Base-by-base conservation (phyloP, 2,888 invertebrate genomes). In the Auanema freiburgensis region DNA sequence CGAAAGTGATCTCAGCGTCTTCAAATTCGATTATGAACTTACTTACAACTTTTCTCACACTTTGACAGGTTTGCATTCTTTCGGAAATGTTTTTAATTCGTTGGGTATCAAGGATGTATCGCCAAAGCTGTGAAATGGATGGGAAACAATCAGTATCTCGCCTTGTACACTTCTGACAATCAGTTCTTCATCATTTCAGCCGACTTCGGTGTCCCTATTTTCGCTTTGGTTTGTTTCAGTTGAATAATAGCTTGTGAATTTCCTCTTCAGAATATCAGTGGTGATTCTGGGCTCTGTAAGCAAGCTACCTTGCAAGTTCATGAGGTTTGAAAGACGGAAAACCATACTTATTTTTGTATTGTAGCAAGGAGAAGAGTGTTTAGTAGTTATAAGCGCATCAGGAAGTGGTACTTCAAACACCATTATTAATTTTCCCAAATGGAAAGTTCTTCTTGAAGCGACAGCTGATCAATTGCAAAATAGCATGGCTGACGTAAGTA, bases 1-100 rank as follows among this genome's bases (percentile, higher is more conserved):
- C 1, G 24, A 54, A 23, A 11, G 23, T 5, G 60, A 60, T 46
- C 40, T 60, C 16, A 53, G 46, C 10, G 14, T 60, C 8, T 60
- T 54, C 54, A 43, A 23, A 25, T 11, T 60, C 12, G 24, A 53
- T n/a, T 21, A 33, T 23, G 54, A 60, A 16, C 40, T 42, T 12
- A 10, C 16, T 4, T 54, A 54, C 40, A 46, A 54, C 40, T 12
- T 23, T 23, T 42, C 43, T 23, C 44, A 21, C n/a, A 11, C 46
- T 14, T 11, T 54, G n/a, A 23, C 49, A n/a, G 60, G 60, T 60
- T n/a, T 12, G 1, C 11, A 33, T 40, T 16, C 41, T 8, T 21
- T 18, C 18, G 11, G 14, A 42, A 21, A 14, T 3, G 3, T 3
- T 10, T 18, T 12, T 57, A 49, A 11, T 46, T 40, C 14, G 18